These are phyloP conservation scores for Drosophila eohydei DNA, from an alignment of 2,888 invertebrate genomes.

Conservation along the genomic window DNA sequence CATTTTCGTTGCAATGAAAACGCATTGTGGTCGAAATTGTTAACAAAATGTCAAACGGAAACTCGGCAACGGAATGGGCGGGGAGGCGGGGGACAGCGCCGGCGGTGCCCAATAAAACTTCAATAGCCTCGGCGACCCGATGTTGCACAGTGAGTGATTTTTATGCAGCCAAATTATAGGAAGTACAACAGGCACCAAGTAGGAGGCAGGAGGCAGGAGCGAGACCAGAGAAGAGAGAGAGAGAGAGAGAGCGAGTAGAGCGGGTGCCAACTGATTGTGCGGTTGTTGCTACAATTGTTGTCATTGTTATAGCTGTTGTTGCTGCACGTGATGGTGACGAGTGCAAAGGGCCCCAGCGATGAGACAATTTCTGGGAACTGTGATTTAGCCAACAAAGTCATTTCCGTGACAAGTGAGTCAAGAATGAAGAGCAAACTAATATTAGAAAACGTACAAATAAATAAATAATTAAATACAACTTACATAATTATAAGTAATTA, in stretches of 20 bases:
- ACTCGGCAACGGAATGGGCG: conserved; percentile 32
- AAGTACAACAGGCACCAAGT: conserved; percentile 32
- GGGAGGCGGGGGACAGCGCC: conserved; percentile 11
- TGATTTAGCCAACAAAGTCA: conserved; percentile 38
- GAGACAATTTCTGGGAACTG: conserved; percentile 24
- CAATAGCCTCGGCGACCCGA: conserved; percentile 66
- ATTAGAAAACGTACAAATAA: not conserved
- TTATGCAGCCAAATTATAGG: conserved; percentile 65
- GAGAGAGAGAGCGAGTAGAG: conserved; percentile 1
- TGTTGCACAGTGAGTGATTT: conserved; percentile 61
- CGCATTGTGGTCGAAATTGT: conserved; percentile 81
- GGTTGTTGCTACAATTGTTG: conserved; percentile 76
- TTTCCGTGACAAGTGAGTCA: conserved; percentile 21
- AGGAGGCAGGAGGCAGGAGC: not conserved
- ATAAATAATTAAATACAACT: too few relatives aligned
- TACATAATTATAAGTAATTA: too few relatives aligned
- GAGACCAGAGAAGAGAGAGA: not conserved
- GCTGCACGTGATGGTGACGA: conserved; percentile 67
- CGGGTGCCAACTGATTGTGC: conserved; percentile 71
- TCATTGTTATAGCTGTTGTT: conserved; percentile 60
- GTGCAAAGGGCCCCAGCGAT: conserved; percentile 38
- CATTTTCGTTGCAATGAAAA: conserved; percentile 65
- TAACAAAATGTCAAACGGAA: conserved; percentile 81
- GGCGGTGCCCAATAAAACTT: conserved; percentile 74
- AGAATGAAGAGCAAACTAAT: not conserved